These are phyloP conservation scores for Athalia cordata DNA, from an alignment of 2,888 invertebrate species.

Conservation along the genomic window DNA sequence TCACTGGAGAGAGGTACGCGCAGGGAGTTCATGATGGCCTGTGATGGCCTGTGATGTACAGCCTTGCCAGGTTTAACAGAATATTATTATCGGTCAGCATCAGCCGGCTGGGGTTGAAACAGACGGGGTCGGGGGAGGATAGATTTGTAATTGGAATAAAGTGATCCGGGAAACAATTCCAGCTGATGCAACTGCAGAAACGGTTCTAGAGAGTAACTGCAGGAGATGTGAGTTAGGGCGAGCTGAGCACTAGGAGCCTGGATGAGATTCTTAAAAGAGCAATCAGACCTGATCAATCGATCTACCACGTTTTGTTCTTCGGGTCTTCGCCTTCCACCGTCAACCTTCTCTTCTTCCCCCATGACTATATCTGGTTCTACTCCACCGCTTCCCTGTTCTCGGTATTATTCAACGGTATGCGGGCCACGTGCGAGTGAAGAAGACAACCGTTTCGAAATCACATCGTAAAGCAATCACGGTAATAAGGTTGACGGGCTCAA, in stretches of 20 bases:
- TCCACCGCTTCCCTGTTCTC: neutral
- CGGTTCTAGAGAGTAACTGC: neutral
- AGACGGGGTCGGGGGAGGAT: constrained; percentile 50
- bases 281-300: constrained; percentile 24
- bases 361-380: constrained; percentile 8
- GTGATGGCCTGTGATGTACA: constrained; percentile 71
- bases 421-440: neutral
- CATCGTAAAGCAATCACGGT: neutral
- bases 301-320: neutral
- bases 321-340: neutral
- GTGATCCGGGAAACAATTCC: constrained; percentile 16
- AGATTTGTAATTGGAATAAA: constrained; percentile 34
- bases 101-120: constrained; percentile 67
- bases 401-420: constrained; percentile 19
- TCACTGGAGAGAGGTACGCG: constrained; percentile 61
- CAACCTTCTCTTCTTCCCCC: neutral
- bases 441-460: neutral
- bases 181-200: neutral
- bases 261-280: neutral
- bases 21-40: constrained; percentile 52
- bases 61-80: constrained; percentile 68
- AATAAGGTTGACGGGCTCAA: neutral
- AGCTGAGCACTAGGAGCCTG: neutral
- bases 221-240: neutral
- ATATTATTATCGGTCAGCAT: constrained; percentile 72